Percentiles rank a stretch among this genome's conserved stretches.
These are phyloP conservation scores for Dunckerocampus dactyliophorus DNA, from an alignment of 2,113 vertebrate genomes.

Conservation along the genomic window DNA sequence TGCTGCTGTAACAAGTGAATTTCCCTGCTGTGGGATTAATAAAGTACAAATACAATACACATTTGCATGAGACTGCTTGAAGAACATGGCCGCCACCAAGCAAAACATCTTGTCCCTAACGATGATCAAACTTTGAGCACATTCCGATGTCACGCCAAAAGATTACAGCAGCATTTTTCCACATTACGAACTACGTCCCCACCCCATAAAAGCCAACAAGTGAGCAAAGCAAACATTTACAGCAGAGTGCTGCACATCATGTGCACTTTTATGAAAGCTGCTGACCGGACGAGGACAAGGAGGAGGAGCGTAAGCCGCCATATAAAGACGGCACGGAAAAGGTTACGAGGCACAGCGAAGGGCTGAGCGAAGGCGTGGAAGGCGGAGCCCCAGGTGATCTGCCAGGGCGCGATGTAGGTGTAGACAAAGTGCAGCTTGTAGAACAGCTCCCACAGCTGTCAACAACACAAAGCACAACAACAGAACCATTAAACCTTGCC, in stretches of 20 bases:
- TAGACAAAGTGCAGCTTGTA: slow-evolving; percentile 96
- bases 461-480: neutral
- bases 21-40: too few species aligned
- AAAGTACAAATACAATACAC: too few species aligned
- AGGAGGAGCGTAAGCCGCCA: neutral
- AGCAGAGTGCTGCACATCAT: neutral
- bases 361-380: slow-evolving; percentile 98
- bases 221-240: neutral
- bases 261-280: neutral
- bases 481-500: neutral
- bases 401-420: slow-evolving; percentile 97
- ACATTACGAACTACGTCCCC: too few species aligned
- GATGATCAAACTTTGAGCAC: too few species aligned
- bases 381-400: slow-evolving; percentile 98
- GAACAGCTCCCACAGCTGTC: slow-evolving; percentile 93
- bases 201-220: too few species aligned
- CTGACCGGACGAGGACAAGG: too few species aligned
- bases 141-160: too few species aligned
- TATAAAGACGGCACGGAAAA: slow-evolving; percentile 46
- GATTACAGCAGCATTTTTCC: too few species aligned
- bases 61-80: too few species aligned
- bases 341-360: slow-evolving; percentile 99
- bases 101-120: too few species aligned
- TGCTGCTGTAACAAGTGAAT: too few species aligned
- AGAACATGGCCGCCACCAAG: too few species aligned